Conservation (phyloP, 2,113 vertebrate species). For the Gobiocypris rarus region DNA sequence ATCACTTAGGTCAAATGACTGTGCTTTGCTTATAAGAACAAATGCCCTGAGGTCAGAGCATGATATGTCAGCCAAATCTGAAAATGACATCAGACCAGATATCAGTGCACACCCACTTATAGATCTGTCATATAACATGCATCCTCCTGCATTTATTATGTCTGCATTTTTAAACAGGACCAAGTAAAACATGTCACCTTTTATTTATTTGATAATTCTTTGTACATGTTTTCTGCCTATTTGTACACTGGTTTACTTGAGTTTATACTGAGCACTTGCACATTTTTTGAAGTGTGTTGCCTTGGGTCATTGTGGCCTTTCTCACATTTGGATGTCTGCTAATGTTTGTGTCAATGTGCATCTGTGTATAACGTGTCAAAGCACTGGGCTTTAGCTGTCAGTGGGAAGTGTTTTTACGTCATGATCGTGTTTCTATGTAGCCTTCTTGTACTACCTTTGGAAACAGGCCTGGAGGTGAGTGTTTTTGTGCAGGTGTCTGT, state of each 20-base stretch:
- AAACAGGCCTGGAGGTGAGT: background rate
- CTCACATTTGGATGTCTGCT: background rate
- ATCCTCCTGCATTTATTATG: background rate
- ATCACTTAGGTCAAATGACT: background rate
- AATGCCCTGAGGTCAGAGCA: background rate
- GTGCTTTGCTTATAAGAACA: background rate
- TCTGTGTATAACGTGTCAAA: slow-evolving; percentile 7
- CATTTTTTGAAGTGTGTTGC: background rate
- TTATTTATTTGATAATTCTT: background rate
- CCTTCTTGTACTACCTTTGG: background rate
- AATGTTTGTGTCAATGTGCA: background rate
- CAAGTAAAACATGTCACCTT: background rate
- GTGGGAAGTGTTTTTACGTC: slow-evolving; percentile 2
- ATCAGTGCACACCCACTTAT: background rate
- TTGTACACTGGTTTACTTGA: background rate
- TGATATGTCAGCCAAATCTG: background rate
- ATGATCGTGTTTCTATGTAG: background rate
- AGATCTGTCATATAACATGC: background rate
- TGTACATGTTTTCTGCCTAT: background rate
- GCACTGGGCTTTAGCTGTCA: slow-evolving; percentile 6
- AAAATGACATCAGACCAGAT: background rate
- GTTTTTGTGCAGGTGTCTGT: background rate
- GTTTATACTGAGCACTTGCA: background rate
- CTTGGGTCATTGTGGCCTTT: background rate
- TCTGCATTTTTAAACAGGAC: background rate